These are phyloP conservation scores for Nymphalis io DNA, from an alignment of 1,140 invertebrate genomes.

Conservation along the genomic window DNA sequence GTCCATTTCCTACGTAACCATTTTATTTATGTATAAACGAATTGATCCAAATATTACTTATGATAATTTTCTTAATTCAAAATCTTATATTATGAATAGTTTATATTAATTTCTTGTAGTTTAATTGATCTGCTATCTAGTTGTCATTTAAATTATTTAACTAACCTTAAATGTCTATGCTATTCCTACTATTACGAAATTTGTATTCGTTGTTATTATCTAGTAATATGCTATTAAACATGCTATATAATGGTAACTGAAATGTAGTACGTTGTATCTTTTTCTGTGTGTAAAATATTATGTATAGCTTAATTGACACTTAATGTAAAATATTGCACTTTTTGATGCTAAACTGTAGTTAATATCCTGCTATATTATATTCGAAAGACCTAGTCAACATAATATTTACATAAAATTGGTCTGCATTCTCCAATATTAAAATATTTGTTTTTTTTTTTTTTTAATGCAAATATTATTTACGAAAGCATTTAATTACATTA, in stretches of 20 bases:
- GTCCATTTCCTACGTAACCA: constrained; percentile 24
- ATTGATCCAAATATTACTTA: constrained; percentile 1
- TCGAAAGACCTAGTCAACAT: constrained; percentile 4
- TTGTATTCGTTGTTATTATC: constrained; percentile 27
- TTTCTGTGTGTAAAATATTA: constrained; percentile 65
- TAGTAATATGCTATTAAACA: constrained; percentile 27
- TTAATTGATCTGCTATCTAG: constrained; percentile 13
- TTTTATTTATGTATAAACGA: constrained; percentile 13
- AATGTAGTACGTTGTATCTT: constrained; percentile 24
- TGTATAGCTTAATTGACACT: constrained; percentile 57
- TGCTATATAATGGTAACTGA: constrained; percentile 6
- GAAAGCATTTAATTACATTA: no score
- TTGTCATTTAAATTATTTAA: constrained; percentile 9
- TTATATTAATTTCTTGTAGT: constrained; percentile 4
- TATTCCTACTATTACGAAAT: constrained; percentile 14
- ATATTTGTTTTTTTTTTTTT: background rate
- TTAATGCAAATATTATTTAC: no score
- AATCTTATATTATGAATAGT: background rate
- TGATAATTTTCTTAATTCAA: constrained; percentile 10
- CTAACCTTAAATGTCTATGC: constrained; percentile 22
- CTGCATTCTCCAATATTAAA: background rate
- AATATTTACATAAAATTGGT: background rate
- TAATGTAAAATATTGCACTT: constrained; percentile 54
- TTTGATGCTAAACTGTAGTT: constrained; percentile 17
- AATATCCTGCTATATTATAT: constrained; percentile 4